A percentile compares a stretch with the other conserved stretches of the same genome.
phyloP scores from a whole-genome alignment of 2,113 vertebrate genomes.

The Henicopernis longicauda region DNA sequence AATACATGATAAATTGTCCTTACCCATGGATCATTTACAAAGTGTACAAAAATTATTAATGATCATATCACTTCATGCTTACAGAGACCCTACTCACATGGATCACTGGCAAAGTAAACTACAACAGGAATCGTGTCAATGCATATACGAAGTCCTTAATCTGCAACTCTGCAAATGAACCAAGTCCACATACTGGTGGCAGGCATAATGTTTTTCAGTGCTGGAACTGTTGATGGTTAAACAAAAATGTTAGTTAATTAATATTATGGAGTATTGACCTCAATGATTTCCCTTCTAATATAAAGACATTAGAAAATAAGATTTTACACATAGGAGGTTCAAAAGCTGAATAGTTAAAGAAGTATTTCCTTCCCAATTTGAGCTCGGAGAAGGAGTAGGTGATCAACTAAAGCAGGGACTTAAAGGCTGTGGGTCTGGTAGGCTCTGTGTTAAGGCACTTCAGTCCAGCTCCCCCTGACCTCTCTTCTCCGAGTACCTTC shows the following conservation, averaged over 20 bases:
- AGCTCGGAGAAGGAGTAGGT: background rate
- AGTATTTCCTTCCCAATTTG: background rate
- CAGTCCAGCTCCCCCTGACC: background rate
- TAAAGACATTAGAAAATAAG: background rate
- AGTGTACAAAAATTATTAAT: background rate
- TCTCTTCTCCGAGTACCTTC: background rate
- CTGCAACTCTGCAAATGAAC: background rate
- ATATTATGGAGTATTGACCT: background rate
- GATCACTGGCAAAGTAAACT: constrained; percentile 24
- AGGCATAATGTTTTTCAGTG: background rate
- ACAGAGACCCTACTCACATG: background rate
- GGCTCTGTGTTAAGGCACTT: background rate
- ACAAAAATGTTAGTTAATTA: background rate
- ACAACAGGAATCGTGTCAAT: background rate
- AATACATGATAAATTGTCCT: background rate
- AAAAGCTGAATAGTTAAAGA: background rate
- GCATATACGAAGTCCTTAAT: background rate
- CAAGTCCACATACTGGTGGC: background rate
- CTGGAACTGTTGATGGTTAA: background rate
- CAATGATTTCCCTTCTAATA: background rate
- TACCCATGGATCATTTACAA: background rate
- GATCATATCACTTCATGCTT: background rate
- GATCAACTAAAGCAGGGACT: background rate
- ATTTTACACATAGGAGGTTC: background rate
- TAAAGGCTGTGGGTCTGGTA: background rate